Conservation (phyloP, 2,113 vertebrate species). For the Collichthys lucidus region DNA sequence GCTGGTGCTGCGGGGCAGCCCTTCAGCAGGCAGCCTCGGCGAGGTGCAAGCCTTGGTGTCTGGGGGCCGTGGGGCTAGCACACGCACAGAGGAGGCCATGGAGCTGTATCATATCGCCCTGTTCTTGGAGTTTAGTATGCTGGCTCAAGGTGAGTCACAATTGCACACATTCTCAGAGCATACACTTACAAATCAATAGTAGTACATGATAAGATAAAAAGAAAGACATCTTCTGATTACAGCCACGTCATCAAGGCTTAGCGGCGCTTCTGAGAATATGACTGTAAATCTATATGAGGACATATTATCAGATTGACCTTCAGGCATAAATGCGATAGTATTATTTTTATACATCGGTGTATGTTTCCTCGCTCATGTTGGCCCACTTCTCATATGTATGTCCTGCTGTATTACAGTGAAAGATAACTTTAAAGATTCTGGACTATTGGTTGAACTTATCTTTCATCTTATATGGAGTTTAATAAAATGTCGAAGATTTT, state of each 20-base stretch:
- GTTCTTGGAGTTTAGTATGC: slow-evolving; percentile 98
- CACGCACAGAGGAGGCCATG: slow-evolving; percentile 98
- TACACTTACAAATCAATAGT: background rate
- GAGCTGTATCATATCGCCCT: slow-evolving; percentile 99
- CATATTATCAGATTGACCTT: background rate
- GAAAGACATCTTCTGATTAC: background rate
- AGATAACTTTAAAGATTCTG: background rate
- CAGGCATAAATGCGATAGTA: background rate
- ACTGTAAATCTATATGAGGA: background rate
- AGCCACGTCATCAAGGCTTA: background rate
- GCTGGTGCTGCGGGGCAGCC: slow-evolving; percentile 92
- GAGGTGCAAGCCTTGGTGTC: slow-evolving; percentile 98
- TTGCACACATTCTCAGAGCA: slow-evolving; percentile 8
- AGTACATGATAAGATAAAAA: background rate
- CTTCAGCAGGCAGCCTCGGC: slow-evolving; percentile 95
- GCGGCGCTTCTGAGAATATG: background rate
- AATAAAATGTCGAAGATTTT: too few relatives aligned
- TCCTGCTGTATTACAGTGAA: background rate
- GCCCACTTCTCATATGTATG: background rate
- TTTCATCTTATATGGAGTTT: background rate
- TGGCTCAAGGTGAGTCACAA: slow-evolving; percentile 93
- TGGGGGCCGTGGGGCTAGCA: slow-evolving; percentile 91
- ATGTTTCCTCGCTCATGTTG: background rate
- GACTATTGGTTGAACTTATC: background rate
- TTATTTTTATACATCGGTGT: background rate